Conservation (phyloP, 2,888 invertebrate genomes). For the Drosophila neotestacea region DNA sequence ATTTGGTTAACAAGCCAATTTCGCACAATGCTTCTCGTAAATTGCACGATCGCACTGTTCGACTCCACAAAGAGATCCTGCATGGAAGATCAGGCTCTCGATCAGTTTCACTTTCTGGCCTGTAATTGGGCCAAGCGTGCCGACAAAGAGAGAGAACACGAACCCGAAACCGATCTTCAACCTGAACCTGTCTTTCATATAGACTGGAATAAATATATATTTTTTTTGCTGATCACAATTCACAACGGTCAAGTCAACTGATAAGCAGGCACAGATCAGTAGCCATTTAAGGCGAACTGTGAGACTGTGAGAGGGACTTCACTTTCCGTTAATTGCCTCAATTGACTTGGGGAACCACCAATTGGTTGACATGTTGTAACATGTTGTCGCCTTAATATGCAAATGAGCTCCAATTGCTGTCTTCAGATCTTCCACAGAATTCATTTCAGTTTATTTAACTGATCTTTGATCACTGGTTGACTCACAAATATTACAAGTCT, state of each 20-base stretch:
- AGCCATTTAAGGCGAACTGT: conserved; percentile 32
- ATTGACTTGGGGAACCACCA: conserved; percentile 54
- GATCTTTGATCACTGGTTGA: conserved; percentile 7
- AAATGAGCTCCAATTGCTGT: conserved; percentile 34
- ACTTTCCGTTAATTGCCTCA: conserved; percentile 77
- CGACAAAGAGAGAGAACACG: conserved; percentile 48
- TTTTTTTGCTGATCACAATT: not conserved
- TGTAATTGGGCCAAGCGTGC: conserved; percentile 72
- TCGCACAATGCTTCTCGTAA: conserved; percentile 57
- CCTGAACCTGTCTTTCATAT: conserved; percentile 5
- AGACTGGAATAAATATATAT: not conserved
- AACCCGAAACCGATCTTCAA: conserved; percentile 28
- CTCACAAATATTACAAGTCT: conserved; percentile 1
- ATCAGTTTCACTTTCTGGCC: conserved; percentile 77
- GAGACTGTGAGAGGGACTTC: conserved; percentile 25
- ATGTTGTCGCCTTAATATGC: conserved; percentile 45
- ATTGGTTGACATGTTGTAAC: conserved; percentile 49
- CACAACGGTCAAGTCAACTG: conserved; percentile 25
- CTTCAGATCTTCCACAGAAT: conserved; percentile 10
- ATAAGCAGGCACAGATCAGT: conserved; percentile 43
- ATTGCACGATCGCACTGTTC: conserved; percentile 34
- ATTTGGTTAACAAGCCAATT: conserved; percentile 81
- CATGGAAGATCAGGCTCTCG: conserved; percentile 33
- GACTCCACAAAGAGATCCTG: conserved; percentile 35
- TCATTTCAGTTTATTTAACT: conserved; percentile 3